Conservation (phyloP, 2,888 invertebrate genomes). For the Taphrorychus bicolor region DNA sequence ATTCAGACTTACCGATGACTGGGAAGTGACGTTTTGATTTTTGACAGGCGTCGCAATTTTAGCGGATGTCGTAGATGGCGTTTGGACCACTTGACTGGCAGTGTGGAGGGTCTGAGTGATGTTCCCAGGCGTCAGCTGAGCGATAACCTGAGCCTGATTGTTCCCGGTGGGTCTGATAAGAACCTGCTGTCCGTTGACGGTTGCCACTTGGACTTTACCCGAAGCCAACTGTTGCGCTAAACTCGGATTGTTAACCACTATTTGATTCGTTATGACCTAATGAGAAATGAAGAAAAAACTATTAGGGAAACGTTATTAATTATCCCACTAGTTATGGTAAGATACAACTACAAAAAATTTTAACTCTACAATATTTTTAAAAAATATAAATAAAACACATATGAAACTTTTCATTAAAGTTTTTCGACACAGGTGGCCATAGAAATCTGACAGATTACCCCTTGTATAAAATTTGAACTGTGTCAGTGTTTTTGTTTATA, state of each 20-base stretch:
- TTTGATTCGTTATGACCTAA: slow-evolving; percentile 67
- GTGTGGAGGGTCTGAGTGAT: slow-evolving; percentile 44
- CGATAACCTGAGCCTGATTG: slow-evolving; percentile 80
- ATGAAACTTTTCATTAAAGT: no score
- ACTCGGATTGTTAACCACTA: slow-evolving; percentile 78
- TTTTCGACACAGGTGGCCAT: no score
- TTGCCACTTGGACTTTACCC: slow-evolving; percentile 83
- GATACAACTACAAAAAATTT: no score
- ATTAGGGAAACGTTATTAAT: neutral
- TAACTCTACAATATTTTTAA: no score
- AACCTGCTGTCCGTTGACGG: slow-evolving; percentile 86
- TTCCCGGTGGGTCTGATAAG: slow-evolving; percentile 80
- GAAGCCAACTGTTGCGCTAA: slow-evolving; percentile 82
- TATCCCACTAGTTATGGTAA: no score
- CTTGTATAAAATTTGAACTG: no score
- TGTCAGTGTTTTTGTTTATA: no score
- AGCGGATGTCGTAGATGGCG: slow-evolving; percentile 1
- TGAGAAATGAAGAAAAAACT: neutral
- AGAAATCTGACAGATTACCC: no score
- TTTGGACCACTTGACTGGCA: slow-evolving; percentile 10
- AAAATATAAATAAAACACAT: no score
- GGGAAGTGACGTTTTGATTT: slow-evolving; percentile 13
- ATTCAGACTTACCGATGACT: slow-evolving; percentile 19
- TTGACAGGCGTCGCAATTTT: slow-evolving; percentile 13
- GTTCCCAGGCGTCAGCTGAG: slow-evolving; percentile 66